Evolutionary conservation across 2,888 invertebrate species (phyloP).

Genomic region (Mythimna albipuncta): DNA sequence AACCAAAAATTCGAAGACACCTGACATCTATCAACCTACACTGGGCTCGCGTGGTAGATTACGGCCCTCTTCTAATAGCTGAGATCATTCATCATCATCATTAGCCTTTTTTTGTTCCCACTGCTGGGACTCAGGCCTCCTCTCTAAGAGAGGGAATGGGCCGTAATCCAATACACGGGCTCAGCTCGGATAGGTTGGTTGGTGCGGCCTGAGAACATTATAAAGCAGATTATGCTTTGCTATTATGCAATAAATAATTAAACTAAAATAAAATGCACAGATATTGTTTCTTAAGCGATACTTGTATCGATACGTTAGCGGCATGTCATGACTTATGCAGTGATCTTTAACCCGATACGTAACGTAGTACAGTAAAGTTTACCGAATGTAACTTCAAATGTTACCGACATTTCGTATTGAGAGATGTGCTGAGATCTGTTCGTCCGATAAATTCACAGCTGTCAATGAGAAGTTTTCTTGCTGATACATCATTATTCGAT

Average conservation of each 20-base stretch:
- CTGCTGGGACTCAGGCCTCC: no score
- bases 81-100: no score
- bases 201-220: no score
- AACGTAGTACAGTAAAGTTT: constrained; percentile 46
- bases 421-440: constrained; percentile 49
- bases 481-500: constrained; percentile 29
- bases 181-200: no score
- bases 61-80: no score
- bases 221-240: no score
- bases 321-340: constrained; percentile 33
- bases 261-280: constrained; percentile 8
- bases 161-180: no score
- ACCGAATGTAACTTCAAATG: constrained; percentile 48
- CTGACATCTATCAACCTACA: no score
- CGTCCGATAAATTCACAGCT: constrained; percentile 22
- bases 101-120: no score
- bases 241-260: neutral
- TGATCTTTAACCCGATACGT: constrained; percentile 51
- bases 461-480: constrained; percentile 26
- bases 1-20: no score
- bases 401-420: constrained; percentile 46
- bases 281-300: constrained; percentile 23
- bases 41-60: no score
- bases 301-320: constrained; percentile 23
- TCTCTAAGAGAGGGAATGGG: no score